phyloP scores from a whole-genome alignment of 2,113 vertebrate genomes.

The Papio anubis region DNA sequence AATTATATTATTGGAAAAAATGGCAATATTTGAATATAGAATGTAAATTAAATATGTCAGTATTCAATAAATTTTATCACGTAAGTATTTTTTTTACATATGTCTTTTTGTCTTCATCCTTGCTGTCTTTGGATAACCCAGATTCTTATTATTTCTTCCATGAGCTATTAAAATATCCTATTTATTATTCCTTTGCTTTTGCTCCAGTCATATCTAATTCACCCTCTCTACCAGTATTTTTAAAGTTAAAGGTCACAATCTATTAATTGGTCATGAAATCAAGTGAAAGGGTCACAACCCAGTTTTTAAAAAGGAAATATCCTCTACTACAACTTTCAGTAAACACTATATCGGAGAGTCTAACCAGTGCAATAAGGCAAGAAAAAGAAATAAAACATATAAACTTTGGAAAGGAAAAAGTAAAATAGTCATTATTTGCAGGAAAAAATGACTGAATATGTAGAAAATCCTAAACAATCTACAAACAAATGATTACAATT shows the following conservation, averaged over 20 bases:
- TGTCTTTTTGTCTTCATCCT: background rate
- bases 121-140: background rate
- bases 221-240: background rate
- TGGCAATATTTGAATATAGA: background rate
- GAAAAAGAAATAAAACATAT: background rate
- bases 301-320: background rate
- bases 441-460: background rate
- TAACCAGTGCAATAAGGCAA: background rate
- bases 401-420: background rate
- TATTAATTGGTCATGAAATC: background rate
- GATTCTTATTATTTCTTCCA: background rate
- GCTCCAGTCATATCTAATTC: background rate
- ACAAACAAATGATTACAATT: background rate
- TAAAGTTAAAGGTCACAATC: background rate
- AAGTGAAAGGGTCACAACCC: background rate
- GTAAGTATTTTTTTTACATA: background rate
- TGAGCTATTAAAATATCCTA: background rate
- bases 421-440: background rate
- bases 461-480: background rate
- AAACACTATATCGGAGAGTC: background rate
- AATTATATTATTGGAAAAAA: background rate
- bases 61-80: background rate
- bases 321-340: background rate
- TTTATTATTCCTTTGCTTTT: background rate
- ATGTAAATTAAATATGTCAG: background rate